Conservation (phyloP, 2,113 vertebrate genomes). For the Mormoops blainvillei region DNA sequence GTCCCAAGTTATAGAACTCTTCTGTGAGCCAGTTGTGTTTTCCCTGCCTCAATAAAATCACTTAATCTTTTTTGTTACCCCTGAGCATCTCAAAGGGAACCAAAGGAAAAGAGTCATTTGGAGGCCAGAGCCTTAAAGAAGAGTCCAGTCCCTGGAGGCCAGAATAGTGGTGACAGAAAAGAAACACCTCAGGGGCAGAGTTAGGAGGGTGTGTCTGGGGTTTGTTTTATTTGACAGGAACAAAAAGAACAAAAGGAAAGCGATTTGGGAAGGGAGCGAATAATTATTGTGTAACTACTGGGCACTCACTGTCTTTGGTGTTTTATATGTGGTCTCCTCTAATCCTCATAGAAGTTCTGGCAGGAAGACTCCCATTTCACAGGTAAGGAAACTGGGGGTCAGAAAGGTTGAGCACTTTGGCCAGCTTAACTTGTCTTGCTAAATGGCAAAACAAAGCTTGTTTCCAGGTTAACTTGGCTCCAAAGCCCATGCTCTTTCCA, state of each 20-base stretch:
- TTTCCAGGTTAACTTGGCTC: neutral
- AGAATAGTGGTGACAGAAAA: neutral
- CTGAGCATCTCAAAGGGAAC: neutral
- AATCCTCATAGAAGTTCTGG: neutral
- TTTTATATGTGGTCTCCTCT: neutral
- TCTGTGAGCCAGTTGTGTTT: neutral
- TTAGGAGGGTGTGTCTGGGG: neutral
- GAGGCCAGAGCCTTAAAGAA: neutral
- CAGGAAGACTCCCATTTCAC: neutral
- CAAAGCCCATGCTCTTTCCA: neutral
- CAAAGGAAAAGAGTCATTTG: neutral
- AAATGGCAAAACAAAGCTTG: neutral
- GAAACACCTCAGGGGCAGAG: neutral
- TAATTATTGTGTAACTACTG: neutral
- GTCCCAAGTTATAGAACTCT: neutral
- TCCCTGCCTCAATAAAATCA: fast-evolving
- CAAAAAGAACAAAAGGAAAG: neutral
- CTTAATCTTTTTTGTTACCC: neutral
- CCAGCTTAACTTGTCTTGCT: neutral
- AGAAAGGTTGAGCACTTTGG: neutral
- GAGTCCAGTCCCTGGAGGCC: neutral
- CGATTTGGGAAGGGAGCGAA: neutral
- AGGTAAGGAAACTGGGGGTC: neutral
- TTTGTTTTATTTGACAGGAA: neutral
- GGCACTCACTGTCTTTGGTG: neutral